Evolutionary conservation across 1,140 invertebrate species (phyloP), one percentile per base, ranked within the genome.

Genomic region (Cryptotermes secundus): DNA sequence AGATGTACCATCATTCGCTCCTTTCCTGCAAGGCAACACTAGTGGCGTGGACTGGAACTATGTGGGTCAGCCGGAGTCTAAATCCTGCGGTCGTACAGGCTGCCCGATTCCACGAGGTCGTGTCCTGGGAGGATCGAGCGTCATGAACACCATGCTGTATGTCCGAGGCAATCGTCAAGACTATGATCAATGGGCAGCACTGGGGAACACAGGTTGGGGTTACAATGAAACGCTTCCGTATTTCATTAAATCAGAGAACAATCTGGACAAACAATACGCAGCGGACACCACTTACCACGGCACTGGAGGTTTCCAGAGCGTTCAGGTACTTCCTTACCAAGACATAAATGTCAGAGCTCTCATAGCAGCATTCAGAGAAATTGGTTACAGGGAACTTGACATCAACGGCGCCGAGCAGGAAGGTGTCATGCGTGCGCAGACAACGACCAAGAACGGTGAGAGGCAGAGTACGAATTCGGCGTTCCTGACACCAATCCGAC

Each of bases 401-500:
- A 9, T 84, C 34, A 84, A 84, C 81, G 84, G 80, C 3, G 80
- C 24, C 9, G 34, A 88, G 16, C 91, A 94, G 86, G 87, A 93
- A 16, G 93, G 94, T 26, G 91, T 92, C 1, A 92, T 92, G 88
- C 88, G 92, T 49, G 86, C 91, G 10, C 93, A 94, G 86, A 90
- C 91, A 9, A 95, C 94, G 0, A 90, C 91, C 4, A 88, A 88
- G 81, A 86, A 92, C 86, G 96, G 96, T 0, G 89, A 90, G 80
- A 91, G 96, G 79, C 91, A 93, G 86, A 96, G 95, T 85, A 92
- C 94, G 1, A 94, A 96, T 84, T 90, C 89, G 34, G 95, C 94
- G 2, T 97, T 94, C 88, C 92, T 97, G 26, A 89, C 92, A 86
- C 95, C 96, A 1, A 93, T 95, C 79, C 89, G 94, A 49, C 87